Conservation (phyloP, 2,113 vertebrate genomes). For the Archocentrus centrarchus region DNA sequence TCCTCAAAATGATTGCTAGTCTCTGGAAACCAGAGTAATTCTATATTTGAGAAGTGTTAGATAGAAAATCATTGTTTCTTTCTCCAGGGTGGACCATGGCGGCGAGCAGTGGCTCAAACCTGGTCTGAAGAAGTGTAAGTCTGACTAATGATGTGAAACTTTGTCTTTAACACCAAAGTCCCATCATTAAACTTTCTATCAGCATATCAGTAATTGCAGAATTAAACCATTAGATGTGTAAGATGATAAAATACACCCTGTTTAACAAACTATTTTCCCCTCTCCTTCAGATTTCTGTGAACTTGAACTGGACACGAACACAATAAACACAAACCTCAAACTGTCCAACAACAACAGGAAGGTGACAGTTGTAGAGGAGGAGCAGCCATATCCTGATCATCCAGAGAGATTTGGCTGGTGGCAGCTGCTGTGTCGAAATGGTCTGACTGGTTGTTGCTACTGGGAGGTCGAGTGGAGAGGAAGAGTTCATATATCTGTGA, state of each 20-base stretch:
- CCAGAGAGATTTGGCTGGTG: slow-evolving; percentile 19
- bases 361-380: background rate
- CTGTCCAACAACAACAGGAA: slow-evolving; percentile 4
- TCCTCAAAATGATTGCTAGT: too few relatives aligned
- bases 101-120: background rate
- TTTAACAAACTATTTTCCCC: background rate
- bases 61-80: background rate
- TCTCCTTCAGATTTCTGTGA: slow-evolving; percentile 5
- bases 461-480: slow-evolving; percentile 35
- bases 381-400: slow-evolving; percentile 8
- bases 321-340: background rate
- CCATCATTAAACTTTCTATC: background rate
- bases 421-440: slow-evolving; percentile 24
- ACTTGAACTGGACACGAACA: slow-evolving; percentile 11
- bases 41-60: background rate
- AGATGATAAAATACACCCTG: background rate
- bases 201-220: background rate
- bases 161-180: background rate
- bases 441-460: slow-evolving; percentile 8
- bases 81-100: background rate
- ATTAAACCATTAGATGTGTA: background rate
- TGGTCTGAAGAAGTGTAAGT: background rate
- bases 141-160: background rate
- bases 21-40: background rate
- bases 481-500: background rate